These are phyloP conservation scores for Halictus ligatus DNA, from an alignment of 2,888 invertebrate species.

Conservation along the genomic window DNA sequence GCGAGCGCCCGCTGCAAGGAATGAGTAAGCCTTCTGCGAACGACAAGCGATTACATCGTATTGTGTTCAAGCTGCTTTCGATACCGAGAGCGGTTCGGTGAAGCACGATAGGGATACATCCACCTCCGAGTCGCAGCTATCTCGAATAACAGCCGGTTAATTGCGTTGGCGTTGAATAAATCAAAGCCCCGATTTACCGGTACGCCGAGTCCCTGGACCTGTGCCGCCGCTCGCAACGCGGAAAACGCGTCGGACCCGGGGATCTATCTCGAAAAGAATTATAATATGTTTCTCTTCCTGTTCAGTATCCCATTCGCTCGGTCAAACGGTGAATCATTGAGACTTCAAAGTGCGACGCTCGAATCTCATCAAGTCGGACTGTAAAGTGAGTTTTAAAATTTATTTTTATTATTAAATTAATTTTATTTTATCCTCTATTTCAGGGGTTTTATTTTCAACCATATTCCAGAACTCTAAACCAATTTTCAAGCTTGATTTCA, in stretches of 20 bases:
- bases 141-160: slow-evolving; percentile 17
- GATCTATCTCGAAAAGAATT: not conserved
- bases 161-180: slow-evolving; percentile 9
- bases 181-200: slow-evolving; percentile 11
- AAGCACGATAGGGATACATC: slow-evolving; percentile 24
- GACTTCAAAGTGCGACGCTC: no score
- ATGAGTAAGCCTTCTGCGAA: slow-evolving; percentile 1
- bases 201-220: not conserved
- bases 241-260: not conserved
- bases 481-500: not conserved
- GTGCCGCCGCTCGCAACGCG: not conserved
- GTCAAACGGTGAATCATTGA: not conserved
- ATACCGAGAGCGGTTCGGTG: slow-evolving; percentile 7
- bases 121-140: slow-evolving; percentile 12
- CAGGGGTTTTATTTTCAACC: not conserved
- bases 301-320: not conserved
- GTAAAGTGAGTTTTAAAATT: not conserved
- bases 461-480: not conserved
- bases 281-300: not conserved
- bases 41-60: slow-evolving; percentile 9
- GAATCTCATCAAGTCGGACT: no score
- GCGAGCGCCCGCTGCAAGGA: not conserved
- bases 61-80: slow-evolving; percentile 1
- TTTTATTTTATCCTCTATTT: no score
- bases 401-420: no score